These are phyloP conservation scores for Erythrocercus mccallii DNA, from an alignment of 2,113 vertebrate species.

Conservation along the genomic window DNA sequence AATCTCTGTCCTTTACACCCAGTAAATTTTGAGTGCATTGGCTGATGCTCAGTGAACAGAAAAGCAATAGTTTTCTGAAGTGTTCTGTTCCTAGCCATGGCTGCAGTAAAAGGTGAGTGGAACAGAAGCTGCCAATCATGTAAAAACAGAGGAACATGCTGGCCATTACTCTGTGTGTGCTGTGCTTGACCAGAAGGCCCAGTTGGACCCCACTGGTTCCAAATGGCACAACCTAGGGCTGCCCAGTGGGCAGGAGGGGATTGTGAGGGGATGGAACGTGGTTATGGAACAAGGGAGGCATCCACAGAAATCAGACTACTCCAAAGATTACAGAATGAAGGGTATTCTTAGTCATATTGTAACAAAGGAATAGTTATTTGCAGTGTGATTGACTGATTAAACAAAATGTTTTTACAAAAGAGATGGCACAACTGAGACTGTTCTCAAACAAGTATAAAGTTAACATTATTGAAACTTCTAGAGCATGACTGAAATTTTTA, in stretches of 20 bases:
- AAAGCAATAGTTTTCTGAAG: background rate
- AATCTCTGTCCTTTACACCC: background rate
- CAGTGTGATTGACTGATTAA: background rate
- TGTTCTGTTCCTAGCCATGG: background rate
- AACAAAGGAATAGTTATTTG: background rate
- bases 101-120: background rate
- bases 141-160: background rate
- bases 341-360: background rate
- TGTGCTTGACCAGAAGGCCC: background rate
- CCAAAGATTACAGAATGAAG: background rate
- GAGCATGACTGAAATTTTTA: conserved; percentile 22
- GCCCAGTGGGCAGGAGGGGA: background rate
- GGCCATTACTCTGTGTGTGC: background rate
- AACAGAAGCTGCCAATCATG: background rate
- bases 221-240: background rate
- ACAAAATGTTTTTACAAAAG: background rate
- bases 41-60: background rate
- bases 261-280: background rate
- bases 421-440: background rate
- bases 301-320: background rate
- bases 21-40: background rate
- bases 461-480: conserved; percentile 6
- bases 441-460: conserved; percentile 29
- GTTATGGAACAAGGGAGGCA: background rate
- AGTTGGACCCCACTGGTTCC: background rate